Evolutionary conservation across 2,797 vertebrate genomes (phyloP), one percentile per base, ranked within the genome.

Genomic region (Simalia tracyae): DNA sequence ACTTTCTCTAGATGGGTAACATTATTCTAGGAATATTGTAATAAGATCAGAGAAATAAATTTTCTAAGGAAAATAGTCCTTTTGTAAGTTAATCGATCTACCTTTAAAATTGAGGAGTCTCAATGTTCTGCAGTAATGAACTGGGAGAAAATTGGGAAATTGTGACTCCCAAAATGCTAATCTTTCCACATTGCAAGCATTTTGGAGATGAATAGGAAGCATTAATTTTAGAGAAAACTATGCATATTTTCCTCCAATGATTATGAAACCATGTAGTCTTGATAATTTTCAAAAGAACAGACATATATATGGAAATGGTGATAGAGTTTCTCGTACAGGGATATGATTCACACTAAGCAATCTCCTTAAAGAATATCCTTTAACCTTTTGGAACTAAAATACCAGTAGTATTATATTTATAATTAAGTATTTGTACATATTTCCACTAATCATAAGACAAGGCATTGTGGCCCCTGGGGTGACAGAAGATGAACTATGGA

Each of bases 401-500:
- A 87, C 46, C 28, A 54, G 22, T n/a, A 2, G 15, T 91, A 10
- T 10, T 26, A 5, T 63, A n/a, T 91, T 92, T 93, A n/a, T 89
- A 81, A 59, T 15, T 0, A 0, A 31, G 6, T 92, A 2, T 7
- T 85, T 86, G 2, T 60, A 88, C 46, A 46, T 10, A 76, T 94
- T 94, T 90, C 72, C 56, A 88, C 68, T 93, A 93, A 8, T 91
- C 64, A 89, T 84, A 95, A 99, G 99, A 64, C 97, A 98, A 98
- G 99, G 99, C 66, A 90, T 98, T 0, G 97, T 99, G 89, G 95
- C 98, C 57, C 97, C 98, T 2, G 99, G 98, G 19, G 97, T 99
- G 95, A 99, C 99, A 0, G 99, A 99, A 97, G 98, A 99, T 95
- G 98, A 99, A 54, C 94, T 99, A 46, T 99, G 99, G 99, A 98